Evolutionary conservation across 2,797 vertebrate species (phyloP).

Genomic region (Staurois parvus): DNA sequence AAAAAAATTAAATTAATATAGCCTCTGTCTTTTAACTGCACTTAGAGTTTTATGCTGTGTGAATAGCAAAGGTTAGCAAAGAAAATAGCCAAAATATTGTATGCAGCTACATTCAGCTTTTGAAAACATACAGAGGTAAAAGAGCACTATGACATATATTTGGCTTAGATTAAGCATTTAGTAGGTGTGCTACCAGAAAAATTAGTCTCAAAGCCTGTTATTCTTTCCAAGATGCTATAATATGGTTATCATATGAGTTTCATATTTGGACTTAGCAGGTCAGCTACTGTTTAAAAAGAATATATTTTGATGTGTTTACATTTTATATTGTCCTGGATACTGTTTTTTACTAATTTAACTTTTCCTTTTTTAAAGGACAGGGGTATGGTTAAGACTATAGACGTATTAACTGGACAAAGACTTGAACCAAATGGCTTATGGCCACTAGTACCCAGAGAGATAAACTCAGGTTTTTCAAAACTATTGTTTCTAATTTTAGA

Average conservation of each 20-base stretch:
- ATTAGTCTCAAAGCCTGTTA: conserved; percentile 24
- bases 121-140: conserved; percentile 2
- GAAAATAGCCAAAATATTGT: background rate
- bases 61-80: background rate
- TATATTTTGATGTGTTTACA: too few relatives aligned
- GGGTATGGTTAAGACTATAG: too few relatives aligned
- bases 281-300: too few relatives aligned
- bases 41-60: background rate
- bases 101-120: background rate
- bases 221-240: conserved; percentile 16
- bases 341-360: too few relatives aligned
- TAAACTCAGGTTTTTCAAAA: too few relatives aligned
- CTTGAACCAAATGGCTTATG: too few relatives aligned
- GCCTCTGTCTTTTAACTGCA: background rate
- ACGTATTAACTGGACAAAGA: too few relatives aligned
- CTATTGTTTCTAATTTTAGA: too few relatives aligned
- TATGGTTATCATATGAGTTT: conserved; percentile 21
- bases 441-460: too few relatives aligned
- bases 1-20: background rate
- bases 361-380: too few relatives aligned
- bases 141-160: background rate
- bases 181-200: conserved; percentile 25
- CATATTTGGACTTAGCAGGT: too few relatives aligned
- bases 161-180: conserved; percentile 2
- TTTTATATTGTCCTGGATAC: too few relatives aligned